A percentile compares a stretch with the other conserved stretches of the same genome.
Conservation (phyloP, 2,113 vertebrate species). For the Shinisaurus crocodilurus region DNA sequence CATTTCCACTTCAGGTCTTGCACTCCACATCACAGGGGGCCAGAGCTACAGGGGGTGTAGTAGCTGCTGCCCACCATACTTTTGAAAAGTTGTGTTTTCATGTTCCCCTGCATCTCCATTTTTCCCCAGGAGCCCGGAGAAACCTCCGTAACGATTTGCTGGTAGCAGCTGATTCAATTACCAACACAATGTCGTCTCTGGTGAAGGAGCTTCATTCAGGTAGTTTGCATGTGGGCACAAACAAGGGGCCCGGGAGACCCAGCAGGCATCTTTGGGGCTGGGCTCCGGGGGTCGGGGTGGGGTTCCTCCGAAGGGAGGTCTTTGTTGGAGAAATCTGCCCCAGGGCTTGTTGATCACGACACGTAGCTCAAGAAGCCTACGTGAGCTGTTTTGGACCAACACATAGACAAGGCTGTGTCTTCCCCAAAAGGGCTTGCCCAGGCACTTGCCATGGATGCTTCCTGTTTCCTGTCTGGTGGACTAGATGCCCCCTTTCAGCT, state of each 20-base stretch:
- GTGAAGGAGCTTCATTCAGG: slow-evolving; percentile 97
- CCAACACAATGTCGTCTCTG: slow-evolving; percentile 95
- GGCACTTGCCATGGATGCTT: not conserved
- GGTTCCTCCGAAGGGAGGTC: not conserved
- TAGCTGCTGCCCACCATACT: not conserved
- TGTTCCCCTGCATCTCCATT: not conserved
- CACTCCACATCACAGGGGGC: not conserved
- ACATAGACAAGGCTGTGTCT: not conserved
- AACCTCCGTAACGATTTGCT: slow-evolving; percentile 94
- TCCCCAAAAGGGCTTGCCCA: not conserved
- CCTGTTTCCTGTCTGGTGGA: not conserved
- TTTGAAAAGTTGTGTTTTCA: not conserved
- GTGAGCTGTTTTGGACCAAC: not conserved
- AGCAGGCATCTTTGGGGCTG: rapidly evolving
- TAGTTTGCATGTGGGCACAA: not conserved
- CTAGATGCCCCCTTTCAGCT: not conserved
- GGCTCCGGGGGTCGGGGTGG: rapidly evolving
- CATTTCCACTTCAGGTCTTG: not conserved
- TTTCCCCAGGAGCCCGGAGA: slow-evolving; percentile 85
- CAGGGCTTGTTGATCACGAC: not conserved
- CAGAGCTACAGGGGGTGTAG: not conserved
- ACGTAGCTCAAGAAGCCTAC: not conserved
- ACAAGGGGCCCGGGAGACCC: not conserved
- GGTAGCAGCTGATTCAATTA: slow-evolving; percentile 96
- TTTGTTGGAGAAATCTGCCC: not conserved